Conservation (phyloP, 1,140 invertebrate genomes). For the Hylaeus volcanicus region DNA sequence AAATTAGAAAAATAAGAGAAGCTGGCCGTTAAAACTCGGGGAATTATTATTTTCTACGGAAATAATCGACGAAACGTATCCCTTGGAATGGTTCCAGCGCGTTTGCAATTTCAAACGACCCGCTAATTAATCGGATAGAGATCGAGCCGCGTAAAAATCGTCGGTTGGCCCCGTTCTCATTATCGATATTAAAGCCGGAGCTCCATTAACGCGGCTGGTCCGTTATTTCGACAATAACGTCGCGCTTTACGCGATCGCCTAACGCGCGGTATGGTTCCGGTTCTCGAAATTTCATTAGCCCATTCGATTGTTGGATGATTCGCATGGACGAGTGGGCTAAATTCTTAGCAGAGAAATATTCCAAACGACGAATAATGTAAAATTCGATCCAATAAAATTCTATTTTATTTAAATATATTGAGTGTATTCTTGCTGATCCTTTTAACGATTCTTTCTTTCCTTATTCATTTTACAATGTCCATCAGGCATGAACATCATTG, state of each 20-base stretch:
- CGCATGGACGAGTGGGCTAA: no score
- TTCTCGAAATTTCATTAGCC: constrained; percentile 23
- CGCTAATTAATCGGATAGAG: constrained; percentile 21
- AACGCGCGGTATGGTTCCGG: background rate
- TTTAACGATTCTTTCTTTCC: no score
- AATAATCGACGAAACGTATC: background rate
- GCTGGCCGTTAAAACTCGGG: no score
- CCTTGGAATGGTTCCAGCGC: background rate
- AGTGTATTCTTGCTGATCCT: no score
- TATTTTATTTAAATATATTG: no score
- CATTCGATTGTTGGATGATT: no score
- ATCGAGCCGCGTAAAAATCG: background rate
- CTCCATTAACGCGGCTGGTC: background rate
- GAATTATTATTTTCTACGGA: background rate
- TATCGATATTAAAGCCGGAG: constrained; percentile 16
- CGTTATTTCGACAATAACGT: constrained; percentile 8
- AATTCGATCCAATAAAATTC: no score
- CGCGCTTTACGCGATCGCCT: background rate
- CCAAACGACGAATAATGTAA: no score
- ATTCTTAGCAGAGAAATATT: no score
- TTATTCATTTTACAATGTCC: no score
- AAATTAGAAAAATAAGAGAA: background rate
- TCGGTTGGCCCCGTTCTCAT: background rate
- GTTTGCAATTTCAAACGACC: background rate
- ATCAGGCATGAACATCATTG: no score